Evolutionary conservation across 2,113 vertebrate species (phyloP).

Genomic region (Alexandromys fortis): DNA sequence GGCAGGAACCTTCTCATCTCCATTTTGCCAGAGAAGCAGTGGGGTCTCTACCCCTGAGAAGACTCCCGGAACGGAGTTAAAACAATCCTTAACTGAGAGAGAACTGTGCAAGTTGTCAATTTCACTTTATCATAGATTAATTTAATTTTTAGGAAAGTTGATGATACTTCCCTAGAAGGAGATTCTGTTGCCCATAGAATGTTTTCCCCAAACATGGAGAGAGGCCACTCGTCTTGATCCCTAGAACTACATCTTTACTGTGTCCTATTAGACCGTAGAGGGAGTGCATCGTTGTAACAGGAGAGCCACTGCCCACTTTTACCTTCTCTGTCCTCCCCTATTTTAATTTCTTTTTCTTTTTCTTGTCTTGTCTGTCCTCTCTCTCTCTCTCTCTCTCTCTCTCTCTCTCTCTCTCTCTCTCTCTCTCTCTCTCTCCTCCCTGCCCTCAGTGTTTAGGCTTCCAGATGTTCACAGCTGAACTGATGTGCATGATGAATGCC

Average conservation of each 20-base stretch:
- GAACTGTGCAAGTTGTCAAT: neutral
- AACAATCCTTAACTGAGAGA: neutral
- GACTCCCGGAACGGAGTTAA: neutral
- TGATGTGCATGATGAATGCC: neutral
- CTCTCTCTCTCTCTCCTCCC: no score
- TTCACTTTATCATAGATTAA: neutral
- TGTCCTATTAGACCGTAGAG: neutral
- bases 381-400: no score
- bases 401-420: no score
- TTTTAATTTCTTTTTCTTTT: neutral
- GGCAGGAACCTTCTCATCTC: neutral
- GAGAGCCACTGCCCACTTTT: neutral
- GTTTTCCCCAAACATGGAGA: neutral
- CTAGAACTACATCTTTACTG: fast-evolving
- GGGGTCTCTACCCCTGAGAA: neutral
- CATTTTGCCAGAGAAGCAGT: neutral
- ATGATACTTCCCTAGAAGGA: neutral
- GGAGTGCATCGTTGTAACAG: neutral
- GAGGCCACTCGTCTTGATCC: neutral
- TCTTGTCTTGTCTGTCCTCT: neutral
- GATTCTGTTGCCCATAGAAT: neutral
- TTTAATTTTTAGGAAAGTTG: neutral
- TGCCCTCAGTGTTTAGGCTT: neutral
- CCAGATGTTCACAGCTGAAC: neutral
- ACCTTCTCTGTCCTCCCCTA: neutral